Evolutionary conservation across 1,140 invertebrate species (phyloP).

Genomic region (Goniozus legneri): DNA sequence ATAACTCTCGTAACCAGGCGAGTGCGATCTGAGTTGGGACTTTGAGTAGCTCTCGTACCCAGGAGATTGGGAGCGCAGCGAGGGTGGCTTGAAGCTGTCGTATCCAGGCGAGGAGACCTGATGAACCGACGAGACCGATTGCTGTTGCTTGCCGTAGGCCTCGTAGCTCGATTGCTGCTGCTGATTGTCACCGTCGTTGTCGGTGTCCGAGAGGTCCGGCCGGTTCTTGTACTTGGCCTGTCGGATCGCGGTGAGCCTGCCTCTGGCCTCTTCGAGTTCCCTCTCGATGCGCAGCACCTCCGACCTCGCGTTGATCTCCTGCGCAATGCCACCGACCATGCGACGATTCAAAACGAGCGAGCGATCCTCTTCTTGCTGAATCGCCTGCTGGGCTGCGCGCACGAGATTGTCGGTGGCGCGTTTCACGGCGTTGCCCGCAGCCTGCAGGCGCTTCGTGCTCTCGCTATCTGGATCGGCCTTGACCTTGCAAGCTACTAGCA

Average conservation of each 20-base stretch:
- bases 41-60: too few relatives aligned
- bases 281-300: slow-evolving; percentile 90
- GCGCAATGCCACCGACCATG: slow-evolving; percentile 91
- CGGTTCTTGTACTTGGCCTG: slow-evolving; percentile 78
- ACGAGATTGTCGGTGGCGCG: slow-evolving; percentile 96
- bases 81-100: too few relatives aligned
- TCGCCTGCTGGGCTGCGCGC: slow-evolving; percentile 86
- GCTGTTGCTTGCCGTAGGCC: too few relatives aligned
- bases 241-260: slow-evolving; percentile 79
- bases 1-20: too few relatives aligned
- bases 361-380: slow-evolving; percentile 87
- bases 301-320: slow-evolving; percentile 84
- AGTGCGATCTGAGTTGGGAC: too few relatives aligned
- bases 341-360: slow-evolving; percentile 83
- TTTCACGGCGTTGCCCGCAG: slow-evolving; percentile 96
- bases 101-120: too few relatives aligned
- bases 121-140: too few relatives aligned
- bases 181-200: slow-evolving; percentile 44
- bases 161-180: too few relatives aligned
- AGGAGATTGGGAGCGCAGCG: too few relatives aligned
- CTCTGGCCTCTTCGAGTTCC: slow-evolving; percentile 88
- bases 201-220: slow-evolving; percentile 34
- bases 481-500: slow-evolving; percentile 95
- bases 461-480: slow-evolving; percentile 95
- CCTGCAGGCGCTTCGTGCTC: slow-evolving; percentile 87